A percentile compares a stretch with the other conserved stretches of the same genome.
Evolutionary conservation across 2,888 invertebrate species (phyloP).

Genomic region (Microplitis deprimator): DNA sequence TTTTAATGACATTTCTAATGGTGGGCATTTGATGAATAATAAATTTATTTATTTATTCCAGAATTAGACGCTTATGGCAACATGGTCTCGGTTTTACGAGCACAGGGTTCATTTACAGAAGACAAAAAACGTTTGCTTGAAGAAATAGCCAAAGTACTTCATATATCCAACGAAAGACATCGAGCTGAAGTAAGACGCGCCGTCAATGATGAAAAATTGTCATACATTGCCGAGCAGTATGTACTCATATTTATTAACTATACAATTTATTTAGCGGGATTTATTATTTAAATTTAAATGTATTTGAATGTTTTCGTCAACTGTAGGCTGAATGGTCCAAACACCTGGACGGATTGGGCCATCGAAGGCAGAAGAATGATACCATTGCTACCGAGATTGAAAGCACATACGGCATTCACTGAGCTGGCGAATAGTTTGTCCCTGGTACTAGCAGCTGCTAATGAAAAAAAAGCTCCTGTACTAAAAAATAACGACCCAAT

Average conservation of each 20-base stretch:
- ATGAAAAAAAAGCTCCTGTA: conserved; percentile 75
- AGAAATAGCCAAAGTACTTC: conserved; percentile 85
- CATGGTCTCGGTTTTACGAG: conserved; percentile 91
- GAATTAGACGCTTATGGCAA: conserved; percentile 94
- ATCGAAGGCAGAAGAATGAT: conserved; percentile 88
- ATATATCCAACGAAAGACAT: conserved; percentile 92
- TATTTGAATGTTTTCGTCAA: conserved; percentile 40
- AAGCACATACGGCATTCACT: conserved; percentile 88
- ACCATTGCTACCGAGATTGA: conserved; percentile 86
- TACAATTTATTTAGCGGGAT: not conserved
- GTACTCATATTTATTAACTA: conserved; percentile 59
- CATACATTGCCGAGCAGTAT: conserved; percentile 92
- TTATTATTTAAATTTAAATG: conserved; percentile 19
- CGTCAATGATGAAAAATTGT: conserved; percentile 91
- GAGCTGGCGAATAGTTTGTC: conserved; percentile 87
- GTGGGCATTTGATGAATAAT: not conserved
- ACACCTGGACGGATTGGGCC: conserved; percentile 82
- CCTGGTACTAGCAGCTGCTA: conserved; percentile 77
- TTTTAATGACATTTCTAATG: not conserved
- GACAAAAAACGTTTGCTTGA: conserved; percentile 88
- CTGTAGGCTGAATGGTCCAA: conserved; percentile 73
- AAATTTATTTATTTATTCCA: conserved; percentile 68
- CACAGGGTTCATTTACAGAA: conserved; percentile 89
- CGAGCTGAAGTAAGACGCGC: conserved; percentile 93
- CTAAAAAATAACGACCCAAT: conserved; percentile 68